Conservation (phyloP, 2,888 invertebrate genomes). For the Volucella bombylans region DNA sequence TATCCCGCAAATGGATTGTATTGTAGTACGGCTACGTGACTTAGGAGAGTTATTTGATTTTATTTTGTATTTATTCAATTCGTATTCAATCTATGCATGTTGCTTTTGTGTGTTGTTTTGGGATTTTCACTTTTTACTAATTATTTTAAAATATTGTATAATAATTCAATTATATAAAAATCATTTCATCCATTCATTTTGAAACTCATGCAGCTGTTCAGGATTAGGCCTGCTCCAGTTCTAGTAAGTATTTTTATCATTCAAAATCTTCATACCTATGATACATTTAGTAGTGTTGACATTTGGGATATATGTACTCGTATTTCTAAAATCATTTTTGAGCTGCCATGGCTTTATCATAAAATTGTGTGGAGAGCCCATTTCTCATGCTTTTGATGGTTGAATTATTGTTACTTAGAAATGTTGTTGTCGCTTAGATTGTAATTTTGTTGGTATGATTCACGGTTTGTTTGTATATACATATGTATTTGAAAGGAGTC, state of each 20-base stretch:
- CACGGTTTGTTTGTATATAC: too few relatives aligned
- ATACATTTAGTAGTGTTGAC: too few relatives aligned
- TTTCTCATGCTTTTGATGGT: too few relatives aligned
- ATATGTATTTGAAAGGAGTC: too few relatives aligned
- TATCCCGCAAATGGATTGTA: slow-evolving; percentile 29
- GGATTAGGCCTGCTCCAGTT: slow-evolving; percentile 99
- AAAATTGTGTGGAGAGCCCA: too few relatives aligned
- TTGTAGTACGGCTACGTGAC: slow-evolving; percentile 15
- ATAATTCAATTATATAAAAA: slow-evolving; percentile 28
- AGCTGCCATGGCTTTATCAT: too few relatives aligned
- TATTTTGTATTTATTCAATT: not conserved
- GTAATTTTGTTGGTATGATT: too few relatives aligned
- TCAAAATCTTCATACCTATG: slow-evolving; percentile 1
- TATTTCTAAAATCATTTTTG: too few relatives aligned
- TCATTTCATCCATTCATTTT: slow-evolving; percentile 60
- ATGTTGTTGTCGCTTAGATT: too few relatives aligned
- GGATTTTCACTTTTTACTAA: not conserved
- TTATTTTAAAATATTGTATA: slow-evolving; percentile 19
- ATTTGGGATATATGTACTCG: too few relatives aligned
- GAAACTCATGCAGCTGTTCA: slow-evolving; percentile 90
- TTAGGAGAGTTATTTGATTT: slow-evolving; percentile 8
- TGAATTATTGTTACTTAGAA: too few relatives aligned
- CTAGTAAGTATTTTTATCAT: slow-evolving; percentile 92
- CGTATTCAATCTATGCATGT: slow-evolving; percentile 33
- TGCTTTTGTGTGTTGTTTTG: not conserved